Base-by-base conservation (phyloP, 1,140 invertebrate genomes). In the Drosophila pandora region DNA sequence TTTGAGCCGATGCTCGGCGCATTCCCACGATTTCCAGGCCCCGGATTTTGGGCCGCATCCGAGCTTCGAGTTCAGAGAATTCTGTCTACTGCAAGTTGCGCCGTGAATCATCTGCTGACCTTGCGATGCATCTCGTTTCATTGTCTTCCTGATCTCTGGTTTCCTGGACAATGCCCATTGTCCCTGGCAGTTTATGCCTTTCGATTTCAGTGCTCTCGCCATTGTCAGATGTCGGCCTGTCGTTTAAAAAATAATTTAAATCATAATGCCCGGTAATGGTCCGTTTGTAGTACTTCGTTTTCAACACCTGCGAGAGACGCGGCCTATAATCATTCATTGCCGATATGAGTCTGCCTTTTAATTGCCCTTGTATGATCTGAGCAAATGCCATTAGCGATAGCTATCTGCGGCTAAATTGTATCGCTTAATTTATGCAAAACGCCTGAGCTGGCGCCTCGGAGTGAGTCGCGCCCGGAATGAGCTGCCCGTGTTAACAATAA, bases 161-260 rank as follows among this genome's bases (percentile, higher is more conserved):
- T 13, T n/a, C 30, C n/a, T 55, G 56, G 79, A 84, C 81, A 84
- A 84, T 84, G 82, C 52, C 60, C 77, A 87, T 84, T 84, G 81
- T 84, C 49, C 72, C 28, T 12, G 23, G 13, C 47, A 60, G 41
- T 60, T 68, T 77, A 77, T 68, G 49, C 4, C 8, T 39, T 37
- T 12, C 37, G 43, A 49, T 43, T 25, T 10, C 21, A 76, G 43
- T 48, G 22, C 41, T 23, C 7, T 43, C 39, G 55, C 65, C 71
- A 74, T 8, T 25, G n/a, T 17, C 13, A 9, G 49, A 72, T 37
- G 13, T 59, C 10, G 30, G 47, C 25, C 56, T 34, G 45, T 43
- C 12, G 22, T 23, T 58, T 30, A 28, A 45, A 58, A 62, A 41
- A 57, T 74, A 59, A 25, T 23, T 58, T 30, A 28, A 45, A 58